phyloP scores from a whole-genome alignment of 2,888 invertebrate genomes.

The Synanthedon tipuliformis region DNA sequence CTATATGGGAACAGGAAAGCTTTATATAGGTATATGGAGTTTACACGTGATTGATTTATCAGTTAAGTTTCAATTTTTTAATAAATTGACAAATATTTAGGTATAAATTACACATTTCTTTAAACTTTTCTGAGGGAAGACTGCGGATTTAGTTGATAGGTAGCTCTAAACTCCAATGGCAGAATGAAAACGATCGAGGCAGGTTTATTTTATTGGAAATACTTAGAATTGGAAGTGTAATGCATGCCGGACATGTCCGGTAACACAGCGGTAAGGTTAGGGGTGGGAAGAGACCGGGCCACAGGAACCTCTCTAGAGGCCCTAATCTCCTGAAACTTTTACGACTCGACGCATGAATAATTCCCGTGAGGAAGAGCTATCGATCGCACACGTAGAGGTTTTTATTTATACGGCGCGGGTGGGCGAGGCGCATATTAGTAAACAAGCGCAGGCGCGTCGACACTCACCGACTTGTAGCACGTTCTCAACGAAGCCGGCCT shows the following conservation, averaged over 20 bases:
- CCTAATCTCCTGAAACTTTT: slow-evolving; percentile 62
- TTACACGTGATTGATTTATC: too few relatives aligned
- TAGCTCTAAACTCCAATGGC: too few relatives aligned
- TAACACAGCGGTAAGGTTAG: slow-evolving; percentile 2
- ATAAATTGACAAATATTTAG: too few relatives aligned
- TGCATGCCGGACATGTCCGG: not conserved
- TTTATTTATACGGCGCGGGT: slow-evolving; percentile 70
- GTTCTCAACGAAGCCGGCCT: slow-evolving; percentile 84
- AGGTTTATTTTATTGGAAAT: slow-evolving; percentile 27
- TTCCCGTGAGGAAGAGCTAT: slow-evolving; percentile 68
- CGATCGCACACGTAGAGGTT: slow-evolving; percentile 70
- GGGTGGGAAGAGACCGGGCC: slow-evolving; percentile 2
- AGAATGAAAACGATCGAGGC: slow-evolving; percentile 8
- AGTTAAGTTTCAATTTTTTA: too few relatives aligned
- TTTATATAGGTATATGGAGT: too few relatives aligned
- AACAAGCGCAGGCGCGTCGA: slow-evolving; percentile 66
- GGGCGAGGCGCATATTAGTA: slow-evolving; percentile 71
- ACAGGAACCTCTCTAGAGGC: slow-evolving; percentile 20
- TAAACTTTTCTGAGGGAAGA: too few relatives aligned
- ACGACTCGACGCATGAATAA: slow-evolving; percentile 65
- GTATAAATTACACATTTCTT: too few relatives aligned
- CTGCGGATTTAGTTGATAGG: too few relatives aligned
- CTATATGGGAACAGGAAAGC: too few relatives aligned
- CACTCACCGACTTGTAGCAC: slow-evolving; percentile 91
- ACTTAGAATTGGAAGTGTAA: too few relatives aligned